Percentiles rank a stretch among this genome's conserved stretches.
phyloP scores from a whole-genome alignment of 2,888 invertebrate species.

The Siphlonurus alternatus region DNA sequence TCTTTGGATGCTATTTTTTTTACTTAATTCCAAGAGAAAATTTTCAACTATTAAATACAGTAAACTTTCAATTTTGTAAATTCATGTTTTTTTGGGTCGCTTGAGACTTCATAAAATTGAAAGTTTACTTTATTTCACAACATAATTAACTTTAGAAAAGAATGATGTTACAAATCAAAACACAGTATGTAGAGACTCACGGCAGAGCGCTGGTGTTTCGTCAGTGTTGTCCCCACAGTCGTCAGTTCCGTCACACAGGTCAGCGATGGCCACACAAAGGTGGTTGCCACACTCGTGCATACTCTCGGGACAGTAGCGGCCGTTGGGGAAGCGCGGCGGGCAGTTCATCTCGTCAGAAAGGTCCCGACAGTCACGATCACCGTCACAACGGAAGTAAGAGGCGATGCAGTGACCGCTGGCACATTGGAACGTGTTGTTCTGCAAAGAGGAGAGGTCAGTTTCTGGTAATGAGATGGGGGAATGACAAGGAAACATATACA shows the following conservation, averaged over 20 bases:
- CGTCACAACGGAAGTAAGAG: constrained; percentile 73
- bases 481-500: no score
- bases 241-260: constrained; percentile 83
- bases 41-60: no score
- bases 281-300: constrained; percentile 78
- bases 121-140: no score
- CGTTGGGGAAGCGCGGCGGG: constrained; percentile 72
- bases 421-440: constrained; percentile 81
- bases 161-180: no score
- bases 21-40: no score
- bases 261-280: constrained; percentile 74
- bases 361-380: constrained; percentile 75
- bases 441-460: constrained; percentile 15
- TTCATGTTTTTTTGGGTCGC: no score
- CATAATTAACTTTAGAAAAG: no score
- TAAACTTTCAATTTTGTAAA: no score
- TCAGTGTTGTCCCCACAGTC: constrained; percentile 88
- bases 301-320: constrained; percentile 74
- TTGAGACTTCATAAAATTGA: no score
- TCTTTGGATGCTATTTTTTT: no score
- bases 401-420: constrained; percentile 86
- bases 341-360: constrained; percentile 82
- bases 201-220: constrained; percentile 60
- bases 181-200: no score
- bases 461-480: no score